Evolutionary conservation across 2,113 vertebrate species (phyloP).

Genomic region (Callospermophilus lateralis): DNA sequence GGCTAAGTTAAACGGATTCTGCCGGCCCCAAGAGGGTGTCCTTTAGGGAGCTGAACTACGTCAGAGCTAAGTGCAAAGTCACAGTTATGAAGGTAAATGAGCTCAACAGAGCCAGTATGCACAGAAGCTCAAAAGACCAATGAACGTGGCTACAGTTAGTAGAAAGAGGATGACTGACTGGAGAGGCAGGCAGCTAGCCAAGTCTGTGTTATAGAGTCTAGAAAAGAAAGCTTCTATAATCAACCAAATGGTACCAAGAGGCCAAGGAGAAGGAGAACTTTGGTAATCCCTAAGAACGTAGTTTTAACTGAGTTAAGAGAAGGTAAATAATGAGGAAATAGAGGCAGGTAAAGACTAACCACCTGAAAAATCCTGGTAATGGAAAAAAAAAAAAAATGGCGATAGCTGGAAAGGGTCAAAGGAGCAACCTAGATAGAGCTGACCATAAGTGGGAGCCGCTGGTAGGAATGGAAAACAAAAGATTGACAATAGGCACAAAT

Average conservation of each 20-base stretch:
- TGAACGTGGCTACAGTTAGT: background rate
- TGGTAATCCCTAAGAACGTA: background rate
- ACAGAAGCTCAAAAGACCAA: background rate
- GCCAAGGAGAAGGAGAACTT: background rate
- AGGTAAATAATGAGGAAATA: background rate
- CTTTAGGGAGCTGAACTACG: background rate
- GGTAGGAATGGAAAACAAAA: background rate
- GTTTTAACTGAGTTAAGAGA: background rate
- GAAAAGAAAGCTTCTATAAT: conserved; percentile 24
- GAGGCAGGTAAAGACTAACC: background rate
- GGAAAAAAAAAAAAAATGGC: conserved; percentile 4
- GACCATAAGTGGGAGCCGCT: background rate
- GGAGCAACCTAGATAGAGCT: background rate
- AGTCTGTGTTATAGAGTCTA: background rate
- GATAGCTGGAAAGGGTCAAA: background rate
- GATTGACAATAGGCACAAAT: background rate
- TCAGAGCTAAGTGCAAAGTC: conserved; percentile 45
- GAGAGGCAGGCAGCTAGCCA: background rate
- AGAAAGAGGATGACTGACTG: background rate
- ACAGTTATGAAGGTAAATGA: background rate
- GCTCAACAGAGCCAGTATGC: background rate
- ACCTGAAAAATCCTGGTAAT: background rate
- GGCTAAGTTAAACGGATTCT: background rate
- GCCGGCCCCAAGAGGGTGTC: background rate
- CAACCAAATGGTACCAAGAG: conserved; percentile 4